phyloP scores from a whole-genome alignment of 2,797 vertebrate genomes.

The Spinus olivaceus region DNA sequence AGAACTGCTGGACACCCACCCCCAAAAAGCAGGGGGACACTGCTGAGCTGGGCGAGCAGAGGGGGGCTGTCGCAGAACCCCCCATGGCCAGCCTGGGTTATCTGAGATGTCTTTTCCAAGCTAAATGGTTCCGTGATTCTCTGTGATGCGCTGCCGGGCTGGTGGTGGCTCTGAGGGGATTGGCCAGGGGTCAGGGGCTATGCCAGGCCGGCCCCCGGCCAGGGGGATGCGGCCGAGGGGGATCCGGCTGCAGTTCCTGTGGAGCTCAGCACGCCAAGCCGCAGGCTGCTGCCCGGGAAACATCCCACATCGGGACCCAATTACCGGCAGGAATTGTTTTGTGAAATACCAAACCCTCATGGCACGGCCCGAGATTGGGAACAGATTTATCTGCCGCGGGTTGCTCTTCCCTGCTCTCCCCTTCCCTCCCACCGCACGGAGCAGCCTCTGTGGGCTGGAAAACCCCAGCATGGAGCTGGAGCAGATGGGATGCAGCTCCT shows the following conservation, averaged over 20 bases:
- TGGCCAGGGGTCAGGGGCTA: neutral
- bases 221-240: neutral
- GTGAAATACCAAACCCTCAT: conserved; percentile 50
- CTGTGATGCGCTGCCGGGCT: neutral
- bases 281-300: neutral
- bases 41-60: neutral
- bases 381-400: conserved; percentile 16
- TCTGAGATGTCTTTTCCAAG: neutral
- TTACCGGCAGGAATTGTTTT: conserved; percentile 58
- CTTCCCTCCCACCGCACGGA: neutral
- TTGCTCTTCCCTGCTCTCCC: neutral
- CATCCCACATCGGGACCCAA: conserved; percentile 40
- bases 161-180: neutral
- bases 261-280: neutral
- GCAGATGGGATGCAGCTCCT: neutral
- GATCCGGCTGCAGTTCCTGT: neutral
- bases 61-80: neutral
- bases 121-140: neutral
- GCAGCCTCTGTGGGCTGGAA: neutral
- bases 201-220: fast-evolving
- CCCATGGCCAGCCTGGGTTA: fast-evolving
- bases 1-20: neutral
- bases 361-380: conserved; percentile 31
- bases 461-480: neutral
- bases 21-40: no score